Conservation (phyloP, 2,113 vertebrate genomes). For the Marmota monax region DNA sequence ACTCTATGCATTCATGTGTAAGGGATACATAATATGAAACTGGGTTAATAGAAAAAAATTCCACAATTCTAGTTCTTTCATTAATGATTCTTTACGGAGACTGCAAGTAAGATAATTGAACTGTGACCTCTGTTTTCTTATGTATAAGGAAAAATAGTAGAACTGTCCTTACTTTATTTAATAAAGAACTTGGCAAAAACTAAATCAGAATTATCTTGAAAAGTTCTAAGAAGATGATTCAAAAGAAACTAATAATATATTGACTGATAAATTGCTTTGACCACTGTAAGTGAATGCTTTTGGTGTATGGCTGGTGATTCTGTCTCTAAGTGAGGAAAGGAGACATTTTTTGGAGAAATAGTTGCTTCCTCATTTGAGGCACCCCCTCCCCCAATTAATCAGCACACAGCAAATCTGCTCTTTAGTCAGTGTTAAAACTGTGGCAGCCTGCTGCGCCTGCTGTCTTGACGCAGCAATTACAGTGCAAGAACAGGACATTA, state of each 20-base stretch:
- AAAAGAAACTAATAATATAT: neutral
- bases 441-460: conserved; percentile 50
- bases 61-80: neutral
- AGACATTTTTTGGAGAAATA: conserved; percentile 3
- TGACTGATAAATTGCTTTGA: conserved; percentile 15
- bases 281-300: neutral
- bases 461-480: conserved; percentile 67
- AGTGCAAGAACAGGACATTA: conserved; percentile 68
- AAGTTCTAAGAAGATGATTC: neutral
- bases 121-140: neutral
- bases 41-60: neutral
- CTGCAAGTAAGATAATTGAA: neutral
- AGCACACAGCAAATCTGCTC: conserved; percentile 58
- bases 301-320: neutral
- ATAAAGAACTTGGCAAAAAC: conserved; percentile 31
- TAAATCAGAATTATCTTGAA: conserved; percentile 2
- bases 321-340: neutral
- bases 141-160: neutral
- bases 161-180: neutral
- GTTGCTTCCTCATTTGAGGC: neutral
- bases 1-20: neutral
- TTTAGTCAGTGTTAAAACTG: conserved; percentile 42
- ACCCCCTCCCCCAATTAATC: conserved; percentile 45
- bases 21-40: neutral
- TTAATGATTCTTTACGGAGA: neutral